Evolutionary conservation across 2,113 vertebrate species (phyloP).

Genomic region (Mesembrinibis cayennensis): DNA sequence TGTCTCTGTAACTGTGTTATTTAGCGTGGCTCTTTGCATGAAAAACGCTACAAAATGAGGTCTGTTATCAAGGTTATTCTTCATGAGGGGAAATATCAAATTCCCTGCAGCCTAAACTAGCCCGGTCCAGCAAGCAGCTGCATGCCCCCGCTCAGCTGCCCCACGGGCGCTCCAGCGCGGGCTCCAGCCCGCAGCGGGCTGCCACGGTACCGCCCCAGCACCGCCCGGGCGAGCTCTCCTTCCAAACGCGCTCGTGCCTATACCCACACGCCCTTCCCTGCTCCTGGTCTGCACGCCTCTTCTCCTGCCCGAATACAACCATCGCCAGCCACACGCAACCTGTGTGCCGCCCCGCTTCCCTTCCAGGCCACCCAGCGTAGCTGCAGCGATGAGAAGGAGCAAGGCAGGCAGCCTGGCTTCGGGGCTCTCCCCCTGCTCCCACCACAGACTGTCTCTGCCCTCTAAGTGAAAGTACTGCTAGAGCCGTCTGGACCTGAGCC

Average conservation of each 20-base stretch:
- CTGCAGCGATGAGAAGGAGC: not conserved
- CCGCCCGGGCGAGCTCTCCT: not conserved
- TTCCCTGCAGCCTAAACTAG: not conserved
- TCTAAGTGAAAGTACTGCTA: not conserved
- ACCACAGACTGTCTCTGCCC: not conserved
- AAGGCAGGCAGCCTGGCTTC: not conserved
- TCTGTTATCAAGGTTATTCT: not conserved
- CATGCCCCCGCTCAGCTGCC: fast-evolving
- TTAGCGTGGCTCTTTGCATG: not conserved
- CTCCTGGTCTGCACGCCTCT: not conserved
- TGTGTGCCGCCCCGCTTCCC: not conserved
- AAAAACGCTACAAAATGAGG: not conserved
- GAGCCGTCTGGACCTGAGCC: not conserved
- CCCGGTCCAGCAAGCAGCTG: not conserved
- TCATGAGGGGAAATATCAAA: not conserved
- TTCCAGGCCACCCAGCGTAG: not conserved
- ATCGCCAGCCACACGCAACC: not conserved
- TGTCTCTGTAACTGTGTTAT: not conserved
- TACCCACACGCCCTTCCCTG: not conserved
- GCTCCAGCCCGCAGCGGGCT: fast-evolving
- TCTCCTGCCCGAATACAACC: not conserved
- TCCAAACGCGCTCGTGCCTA: not conserved
- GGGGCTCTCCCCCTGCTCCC: not conserved
- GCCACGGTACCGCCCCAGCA: no score
- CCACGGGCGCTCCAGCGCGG: not conserved